Evolutionary conservation across 2,113 vertebrate species (phyloP).

Genomic region (Lamprologus lemairii): DNA sequence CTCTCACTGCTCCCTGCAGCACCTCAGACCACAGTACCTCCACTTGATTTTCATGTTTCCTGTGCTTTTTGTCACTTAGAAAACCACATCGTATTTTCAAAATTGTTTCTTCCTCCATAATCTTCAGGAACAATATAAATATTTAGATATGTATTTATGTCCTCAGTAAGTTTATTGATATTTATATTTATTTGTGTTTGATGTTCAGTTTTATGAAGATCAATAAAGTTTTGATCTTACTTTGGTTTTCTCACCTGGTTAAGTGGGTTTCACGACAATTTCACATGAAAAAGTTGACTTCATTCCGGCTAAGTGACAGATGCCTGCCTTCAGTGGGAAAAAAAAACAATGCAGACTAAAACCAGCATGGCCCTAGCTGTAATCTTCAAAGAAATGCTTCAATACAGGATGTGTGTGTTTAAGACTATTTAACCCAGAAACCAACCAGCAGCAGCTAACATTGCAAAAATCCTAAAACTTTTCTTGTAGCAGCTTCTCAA

Average conservation of each 20-base stretch:
- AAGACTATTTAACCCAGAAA: background rate
- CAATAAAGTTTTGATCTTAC: background rate
- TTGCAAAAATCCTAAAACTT: fast-evolving
- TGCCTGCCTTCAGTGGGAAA: fast-evolving
- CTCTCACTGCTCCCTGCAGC: background rate
- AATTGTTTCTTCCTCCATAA: background rate
- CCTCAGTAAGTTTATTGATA: fast-evolving
- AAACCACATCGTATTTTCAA: fast-evolving
- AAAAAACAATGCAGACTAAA: background rate
- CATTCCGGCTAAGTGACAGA: fast-evolving
- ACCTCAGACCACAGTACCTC: background rate
- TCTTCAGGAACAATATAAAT: background rate
- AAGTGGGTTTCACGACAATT: background rate
- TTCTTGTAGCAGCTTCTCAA: background rate
- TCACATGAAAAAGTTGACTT: background rate
- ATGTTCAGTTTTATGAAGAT: background rate
- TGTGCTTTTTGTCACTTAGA: background rate
- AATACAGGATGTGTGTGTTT: background rate
- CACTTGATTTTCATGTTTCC: fast-evolving
- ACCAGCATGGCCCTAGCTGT: background rate
- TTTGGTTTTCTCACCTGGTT: background rate
- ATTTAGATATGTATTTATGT: background rate
- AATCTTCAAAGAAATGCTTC: fast-evolving
- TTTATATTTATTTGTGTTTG: background rate
- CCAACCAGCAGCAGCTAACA: background rate